Evolutionary conservation across 2,113 vertebrate genomes (phyloP), one percentile per base, ranked within the genome.

Genomic region (Carassius gibelio): DNA sequence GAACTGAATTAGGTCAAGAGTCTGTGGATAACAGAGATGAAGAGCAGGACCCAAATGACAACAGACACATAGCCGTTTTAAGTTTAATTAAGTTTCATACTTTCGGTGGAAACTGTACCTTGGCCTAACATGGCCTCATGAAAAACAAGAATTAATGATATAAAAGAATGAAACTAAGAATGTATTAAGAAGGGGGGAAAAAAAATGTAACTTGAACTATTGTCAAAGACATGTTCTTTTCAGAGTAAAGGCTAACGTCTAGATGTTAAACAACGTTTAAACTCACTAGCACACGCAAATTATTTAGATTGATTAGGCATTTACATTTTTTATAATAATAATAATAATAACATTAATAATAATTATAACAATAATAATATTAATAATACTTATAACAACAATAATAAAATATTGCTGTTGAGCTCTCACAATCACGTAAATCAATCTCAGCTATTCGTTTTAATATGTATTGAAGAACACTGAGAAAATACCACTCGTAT

Each of bases 31-130:
- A 9, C 30, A 68, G 45, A n/a, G 8, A 17, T 30, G 34, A 79
- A 26, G 50, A 87, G 52, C 48, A 74, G 38, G 26, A 19, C 19
- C 66, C 30, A 52, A 87, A 71, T 61, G 75, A 30, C 76, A 45
- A 45, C 75, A 64, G 72, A 77, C 75, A 74, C 74, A 36, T 82
- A n/a, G n/a, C n/a, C n/a, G n/a, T n/a, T n/a, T n/a, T n/a, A n/a
- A n/a, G n/a, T n/a, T n/a, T n/a, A n/a, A n/a, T 75, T 34, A 48
- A 52, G 36, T 38, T 38, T 79, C 26, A 50, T 36, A 62, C 62
- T 48, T 55, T 48, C 30, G 34, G 13, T 79, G 57, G 9, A 57
- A 77, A 59, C 30, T 19, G 30, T 45, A 34, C 30, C 52, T 52
- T 36, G 75, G 52, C 75, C 75, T 77, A 77, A 59, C 75, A 21